A percentile compares a stretch with the other conserved stretches of the same genome.
phyloP scores from a whole-genome alignment of 2,113 vertebrate genomes.

The Heterotilapia buettikoferi region DNA sequence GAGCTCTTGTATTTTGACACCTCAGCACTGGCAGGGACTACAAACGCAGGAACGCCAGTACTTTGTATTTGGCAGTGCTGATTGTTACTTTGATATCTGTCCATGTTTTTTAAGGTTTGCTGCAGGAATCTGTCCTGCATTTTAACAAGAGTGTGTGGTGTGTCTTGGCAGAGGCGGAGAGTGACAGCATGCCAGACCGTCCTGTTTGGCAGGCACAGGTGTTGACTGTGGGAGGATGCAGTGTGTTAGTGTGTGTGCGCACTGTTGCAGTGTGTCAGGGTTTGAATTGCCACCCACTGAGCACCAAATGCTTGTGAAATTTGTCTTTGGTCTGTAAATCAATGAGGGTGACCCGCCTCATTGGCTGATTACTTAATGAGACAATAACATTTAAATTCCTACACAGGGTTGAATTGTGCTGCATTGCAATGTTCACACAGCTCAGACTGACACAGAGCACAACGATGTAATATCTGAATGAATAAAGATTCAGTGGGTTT shows the following conservation, averaged over 20 bases:
- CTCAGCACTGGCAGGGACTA: slow-evolving; percentile 13
- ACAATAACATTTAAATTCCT: slow-evolving; percentile 1
- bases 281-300: slow-evolving; percentile 32
- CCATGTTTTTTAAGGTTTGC: slow-evolving; percentile 7
- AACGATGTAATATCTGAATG: background rate
- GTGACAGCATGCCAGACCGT: slow-evolving; percentile 51
- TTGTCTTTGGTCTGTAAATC: slow-evolving; percentile 17
- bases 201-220: slow-evolving; percentile 52
- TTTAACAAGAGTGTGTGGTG: slow-evolving; percentile 15
- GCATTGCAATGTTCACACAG: background rate
- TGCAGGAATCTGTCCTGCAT: slow-evolving; percentile 22
- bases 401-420: background rate
- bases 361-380: slow-evolving; percentile 27
- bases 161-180: slow-evolving; percentile 44
- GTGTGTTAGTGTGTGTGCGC: slow-evolving; percentile 11
- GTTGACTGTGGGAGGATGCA: slow-evolving; percentile 57
- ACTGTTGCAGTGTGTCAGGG: background rate
- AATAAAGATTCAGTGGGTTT: background rate
- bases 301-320: slow-evolving; percentile 41
- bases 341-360: background rate
- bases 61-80: slow-evolving; percentile 30
- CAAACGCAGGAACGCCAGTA: background rate
- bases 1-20: background rate
- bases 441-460: background rate
- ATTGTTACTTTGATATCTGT: background rate